Evolutionary conservation across 2,888 invertebrate species (phyloP).

Genomic region (Biston betularia): DNA sequence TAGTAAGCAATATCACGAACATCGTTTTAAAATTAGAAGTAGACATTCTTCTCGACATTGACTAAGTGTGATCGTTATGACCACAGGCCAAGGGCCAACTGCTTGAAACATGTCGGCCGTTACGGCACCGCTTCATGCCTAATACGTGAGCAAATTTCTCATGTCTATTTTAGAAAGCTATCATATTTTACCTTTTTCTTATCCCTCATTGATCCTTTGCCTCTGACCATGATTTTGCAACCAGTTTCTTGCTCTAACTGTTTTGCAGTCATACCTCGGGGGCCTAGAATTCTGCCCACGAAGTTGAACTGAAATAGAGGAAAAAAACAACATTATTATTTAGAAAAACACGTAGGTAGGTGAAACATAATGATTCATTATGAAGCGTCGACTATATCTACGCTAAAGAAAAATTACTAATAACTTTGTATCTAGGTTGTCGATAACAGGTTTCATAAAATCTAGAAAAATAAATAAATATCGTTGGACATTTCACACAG

Average conservation of each 20-base stretch:
- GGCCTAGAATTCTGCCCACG: conserved; percentile 99
- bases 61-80: conserved; percentile 10
- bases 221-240: conserved; percentile 99
- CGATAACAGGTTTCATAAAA: no score
- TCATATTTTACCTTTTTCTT: conserved; percentile 95
- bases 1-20: neutral
- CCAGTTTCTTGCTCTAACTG: conserved; percentile 99
- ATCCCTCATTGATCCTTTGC: conserved; percentile 99
- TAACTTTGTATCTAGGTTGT: neutral
- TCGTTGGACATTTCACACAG: no score
- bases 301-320: conserved; percentile 98
- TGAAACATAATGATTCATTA: neutral
- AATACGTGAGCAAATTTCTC: conserved; percentile 2
- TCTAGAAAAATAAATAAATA: no score
- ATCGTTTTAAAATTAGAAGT: conserved; percentile 3
- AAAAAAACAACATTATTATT: conserved; percentile 27
- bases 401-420: neutral
- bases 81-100: conserved; percentile 22
- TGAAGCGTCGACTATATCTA: neutral
- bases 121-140: neutral
- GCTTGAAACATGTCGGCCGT: conserved; percentile 15
- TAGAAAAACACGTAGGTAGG: neutral
- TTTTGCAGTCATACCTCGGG: conserved; percentile 99
- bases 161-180: conserved; percentile 2
- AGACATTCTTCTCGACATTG: conserved; percentile 12